Conservation (phyloP, 2,113 vertebrate species). For the Psammodynastes pulverulentus region DNA sequence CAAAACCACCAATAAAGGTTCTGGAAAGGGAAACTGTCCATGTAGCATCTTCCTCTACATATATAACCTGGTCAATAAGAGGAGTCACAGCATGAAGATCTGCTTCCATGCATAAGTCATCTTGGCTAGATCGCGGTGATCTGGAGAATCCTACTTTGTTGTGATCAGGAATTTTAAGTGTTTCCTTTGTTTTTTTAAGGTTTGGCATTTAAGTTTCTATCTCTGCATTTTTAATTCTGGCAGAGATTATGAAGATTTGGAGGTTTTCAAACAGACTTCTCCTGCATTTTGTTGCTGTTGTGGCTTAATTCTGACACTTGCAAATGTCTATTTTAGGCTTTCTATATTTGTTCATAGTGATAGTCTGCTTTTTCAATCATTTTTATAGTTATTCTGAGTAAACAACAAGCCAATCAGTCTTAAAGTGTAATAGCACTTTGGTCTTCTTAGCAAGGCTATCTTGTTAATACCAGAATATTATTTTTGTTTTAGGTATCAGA, state of each 20-base stretch:
- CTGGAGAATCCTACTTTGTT: constrained; percentile 1
- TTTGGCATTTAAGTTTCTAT: constrained; percentile 2
- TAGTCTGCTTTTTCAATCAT: background rate
- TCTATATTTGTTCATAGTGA: background rate
- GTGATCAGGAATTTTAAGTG: constrained; percentile 5
- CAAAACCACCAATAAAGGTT: background rate
- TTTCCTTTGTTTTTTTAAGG: background rate
- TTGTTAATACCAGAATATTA: constrained; percentile 30
- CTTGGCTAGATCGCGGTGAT: background rate
- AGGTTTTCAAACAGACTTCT: background rate
- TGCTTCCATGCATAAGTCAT: background rate
- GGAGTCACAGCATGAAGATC: background rate
- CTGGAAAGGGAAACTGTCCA: background rate
- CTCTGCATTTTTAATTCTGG: constrained; percentile 20
- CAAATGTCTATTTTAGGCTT: constrained; percentile 11
- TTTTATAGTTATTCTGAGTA: background rate
- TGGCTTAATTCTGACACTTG: constrained; percentile 1
- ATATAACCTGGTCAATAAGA: background rate
- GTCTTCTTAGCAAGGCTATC: background rate
- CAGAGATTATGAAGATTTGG: background rate
- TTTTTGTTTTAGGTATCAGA: constrained; percentile 30
- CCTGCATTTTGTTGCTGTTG: background rate
- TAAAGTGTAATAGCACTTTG: background rate
- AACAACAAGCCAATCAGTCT: background rate
- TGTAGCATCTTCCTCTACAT: background rate